phyloP scores from a whole-genome alignment of 37 sponge, comb jelly and placozoan species.

The Tethya wilhelma region DNA sequence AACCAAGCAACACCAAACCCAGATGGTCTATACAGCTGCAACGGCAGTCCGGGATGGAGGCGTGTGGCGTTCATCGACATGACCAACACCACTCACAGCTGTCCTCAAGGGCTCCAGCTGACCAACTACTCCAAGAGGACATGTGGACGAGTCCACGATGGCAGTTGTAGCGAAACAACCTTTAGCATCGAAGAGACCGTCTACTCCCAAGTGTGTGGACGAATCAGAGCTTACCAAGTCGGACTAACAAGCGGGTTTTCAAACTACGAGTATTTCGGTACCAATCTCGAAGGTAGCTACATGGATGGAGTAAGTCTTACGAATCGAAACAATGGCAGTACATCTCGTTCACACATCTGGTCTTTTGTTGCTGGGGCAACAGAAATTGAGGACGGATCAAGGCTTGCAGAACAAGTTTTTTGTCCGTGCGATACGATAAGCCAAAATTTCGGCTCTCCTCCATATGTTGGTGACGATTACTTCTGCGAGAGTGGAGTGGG shows the following conservation, averaged over 20 bases:
- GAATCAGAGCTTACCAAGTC: constrained; percentile 27
- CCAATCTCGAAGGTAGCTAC: not conserved
- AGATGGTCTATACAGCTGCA: no score
- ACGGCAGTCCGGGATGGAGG: not conserved
- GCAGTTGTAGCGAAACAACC: not conserved
- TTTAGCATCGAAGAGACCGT: not conserved
- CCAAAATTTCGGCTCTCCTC: not conserved
- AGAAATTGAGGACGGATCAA: no score
- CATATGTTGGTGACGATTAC: constrained; percentile 33
- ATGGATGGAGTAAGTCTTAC: constrained; percentile 18
- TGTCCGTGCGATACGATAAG: not conserved
- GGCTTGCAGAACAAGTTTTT: no score
- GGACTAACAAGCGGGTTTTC: constrained; percentile 9
- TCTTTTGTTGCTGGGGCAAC: constrained; percentile 17
- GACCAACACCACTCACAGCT: no score
- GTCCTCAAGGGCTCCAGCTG: no score
- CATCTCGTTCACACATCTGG: constrained; percentile 45
- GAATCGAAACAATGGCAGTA: no score
- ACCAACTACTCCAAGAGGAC: no score
- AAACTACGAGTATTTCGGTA: not conserved
- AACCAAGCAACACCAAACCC: no score
- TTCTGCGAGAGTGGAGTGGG: constrained; percentile 12
- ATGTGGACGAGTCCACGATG: no score
- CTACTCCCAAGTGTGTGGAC: constrained; percentile 34
- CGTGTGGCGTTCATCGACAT: no score